These are phyloP conservation scores for Gallirallus australis DNA, from an alignment of 2,797 vertebrate species.

Conservation along the genomic window DNA sequence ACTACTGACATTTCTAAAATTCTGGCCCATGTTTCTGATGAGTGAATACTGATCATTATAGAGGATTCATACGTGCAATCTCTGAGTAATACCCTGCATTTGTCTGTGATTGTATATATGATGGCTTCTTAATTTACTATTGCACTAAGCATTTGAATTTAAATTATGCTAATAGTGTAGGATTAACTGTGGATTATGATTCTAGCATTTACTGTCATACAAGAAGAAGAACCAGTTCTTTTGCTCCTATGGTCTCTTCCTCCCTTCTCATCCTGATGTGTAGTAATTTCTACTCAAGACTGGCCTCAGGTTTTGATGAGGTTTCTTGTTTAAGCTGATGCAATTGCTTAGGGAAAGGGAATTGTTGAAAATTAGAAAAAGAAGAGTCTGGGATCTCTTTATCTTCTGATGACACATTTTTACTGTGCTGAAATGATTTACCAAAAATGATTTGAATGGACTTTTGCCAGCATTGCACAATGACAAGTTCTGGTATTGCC, in stretches of 20 bases:
- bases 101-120: not conserved
- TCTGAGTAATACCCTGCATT: conserved; percentile 41
- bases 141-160: conserved; percentile 63
- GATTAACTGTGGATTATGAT: conserved; percentile 64
- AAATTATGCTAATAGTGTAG: conserved; percentile 58
- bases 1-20: not conserved
- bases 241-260: not conserved
- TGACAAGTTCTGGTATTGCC: not conserved
- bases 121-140: conserved; percentile 51
- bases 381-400: not conserved
- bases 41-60: conserved; percentile 41
- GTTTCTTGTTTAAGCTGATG: conserved; percentile 21
- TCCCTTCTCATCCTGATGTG: not conserved
- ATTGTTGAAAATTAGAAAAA: not conserved
- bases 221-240: conserved; percentile 26
- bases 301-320: conserved; percentile 32
- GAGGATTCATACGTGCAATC: not conserved
- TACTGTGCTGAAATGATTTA: not conserved
- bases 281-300: conserved; percentile 13
- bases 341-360: not conserved
- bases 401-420: not conserved
- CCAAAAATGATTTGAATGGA: not conserved
- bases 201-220: conserved; percentile 30
- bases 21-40: not conserved
- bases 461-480: not conserved